Evolutionary conservation across 2,113 vertebrate genomes (phyloP), one percentile per base, ranked within the genome.

Genomic region (Probosciger aterrimus): DNA sequence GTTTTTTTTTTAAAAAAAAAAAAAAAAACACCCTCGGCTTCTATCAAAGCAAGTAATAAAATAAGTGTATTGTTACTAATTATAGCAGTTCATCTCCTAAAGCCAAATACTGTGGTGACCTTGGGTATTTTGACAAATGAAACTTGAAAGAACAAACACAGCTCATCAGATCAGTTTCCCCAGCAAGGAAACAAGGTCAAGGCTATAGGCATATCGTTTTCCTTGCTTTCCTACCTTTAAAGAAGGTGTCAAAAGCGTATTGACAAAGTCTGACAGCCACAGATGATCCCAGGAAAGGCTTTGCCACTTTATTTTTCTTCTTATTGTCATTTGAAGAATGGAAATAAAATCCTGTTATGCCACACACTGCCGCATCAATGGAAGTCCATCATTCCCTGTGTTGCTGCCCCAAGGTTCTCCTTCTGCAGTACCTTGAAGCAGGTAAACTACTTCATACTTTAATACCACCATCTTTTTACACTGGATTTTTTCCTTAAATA

Each of bases 291-390:
- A 97, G 75, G 53, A 97, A 96, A 91, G 16, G 96, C 74, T 94
- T 76, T 82, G 64, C 67, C 76, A 79, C 60, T 57, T 95, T 74
- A 68, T 85, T 91, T 96, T 69, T 92, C 37, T 46, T 92, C 22
- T 96, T 95, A 90, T 73, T 97, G 82, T 96, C 81, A 92, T 95
- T 47, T 94, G 93, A 97, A 96, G 92, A 97, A 94, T 43, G 35
- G 94, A 96, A 96, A 96, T 96, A 97, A 97, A 96, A 96, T 88
- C 95, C 95, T 90, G 84, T 74, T 96, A 79, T 85, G 73, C 52
- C 94, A 89, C 10, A 15, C 78, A 75, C 37, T 91, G 53, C 50
- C 82, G 47, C 15, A 9, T 76, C 46, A 41, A 41, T 41, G 57
- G 93, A 95, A 92, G 68, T 76, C 59, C 79, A 53, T 41, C 75